Percentiles rank a stretch among this genome's conserved stretches.
phyloP scores from a whole-genome alignment of 2,797 vertebrate species.

The Falco concolor region DNA sequence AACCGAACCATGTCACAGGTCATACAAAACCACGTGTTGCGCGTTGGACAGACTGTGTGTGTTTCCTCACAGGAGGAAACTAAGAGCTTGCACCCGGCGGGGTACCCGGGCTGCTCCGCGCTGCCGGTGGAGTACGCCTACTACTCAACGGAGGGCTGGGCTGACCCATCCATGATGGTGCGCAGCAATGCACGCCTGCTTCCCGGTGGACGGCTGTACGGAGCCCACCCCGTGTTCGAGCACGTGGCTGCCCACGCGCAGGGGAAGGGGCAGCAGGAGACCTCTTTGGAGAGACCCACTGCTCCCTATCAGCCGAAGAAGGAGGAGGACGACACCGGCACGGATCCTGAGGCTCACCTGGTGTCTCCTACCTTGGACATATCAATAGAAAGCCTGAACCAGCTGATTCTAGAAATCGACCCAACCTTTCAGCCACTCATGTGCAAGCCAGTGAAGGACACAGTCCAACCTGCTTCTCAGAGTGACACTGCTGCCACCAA shows the following conservation, averaged over 20 bases:
- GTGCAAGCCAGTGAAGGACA: neutral
- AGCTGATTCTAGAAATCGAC: constrained; percentile 88
- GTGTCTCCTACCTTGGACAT: constrained; percentile 76
- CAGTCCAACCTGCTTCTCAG: neutral
- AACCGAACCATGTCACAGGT: constrained; percentile 75
- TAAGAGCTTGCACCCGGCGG: neutral
- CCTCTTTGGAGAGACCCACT: neutral
- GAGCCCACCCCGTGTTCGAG: neutral
- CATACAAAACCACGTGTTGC: constrained; percentile 79
- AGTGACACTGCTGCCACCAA: neutral
- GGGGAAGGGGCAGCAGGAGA: neutral
- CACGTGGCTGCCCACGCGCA: rapidly evolving
- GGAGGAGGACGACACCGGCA: neutral
- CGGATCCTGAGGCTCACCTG: neutral
- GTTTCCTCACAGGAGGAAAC: constrained; percentile 66
- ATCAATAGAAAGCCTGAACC: constrained; percentile 84
- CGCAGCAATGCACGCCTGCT: neutral
- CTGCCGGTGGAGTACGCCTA: constrained; percentile 51
- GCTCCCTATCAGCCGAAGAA: rapidly evolving
- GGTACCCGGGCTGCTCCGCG: constrained; percentile 15
- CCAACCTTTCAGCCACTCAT: constrained; percentile 83
- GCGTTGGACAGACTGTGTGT: constrained; percentile 78
- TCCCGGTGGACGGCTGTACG: neutral
- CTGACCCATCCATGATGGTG: neutral
- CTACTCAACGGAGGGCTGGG: constrained; percentile 69